Conservation (phyloP, 2,113 vertebrate genomes). For the Nycticryphes semicollaris region DNA sequence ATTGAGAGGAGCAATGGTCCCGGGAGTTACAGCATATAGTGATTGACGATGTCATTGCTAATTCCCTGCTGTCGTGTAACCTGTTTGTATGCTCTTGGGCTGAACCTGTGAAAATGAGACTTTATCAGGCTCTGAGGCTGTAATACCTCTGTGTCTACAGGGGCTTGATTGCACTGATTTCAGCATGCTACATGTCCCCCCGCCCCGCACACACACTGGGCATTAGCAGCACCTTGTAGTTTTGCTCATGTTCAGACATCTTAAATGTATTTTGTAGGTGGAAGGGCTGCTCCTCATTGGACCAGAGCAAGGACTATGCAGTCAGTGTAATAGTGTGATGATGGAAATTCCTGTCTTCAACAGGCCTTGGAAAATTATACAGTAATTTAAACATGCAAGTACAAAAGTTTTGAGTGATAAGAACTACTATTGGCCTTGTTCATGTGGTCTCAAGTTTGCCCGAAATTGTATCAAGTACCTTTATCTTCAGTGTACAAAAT, state of each 20-base stretch:
- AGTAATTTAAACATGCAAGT: background rate
- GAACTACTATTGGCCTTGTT: background rate
- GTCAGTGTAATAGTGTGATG: background rate
- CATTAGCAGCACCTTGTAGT: background rate
- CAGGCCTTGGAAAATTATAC: background rate
- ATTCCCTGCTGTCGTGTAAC: background rate
- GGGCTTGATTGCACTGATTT: background rate
- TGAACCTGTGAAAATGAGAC: background rate
- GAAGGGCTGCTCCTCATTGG: background rate
- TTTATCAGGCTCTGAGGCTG: background rate
- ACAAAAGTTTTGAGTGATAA: background rate
- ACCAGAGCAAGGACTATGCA: background rate
- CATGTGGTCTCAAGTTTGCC: background rate
- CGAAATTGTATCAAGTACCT: background rate
- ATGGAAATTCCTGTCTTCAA: background rate
- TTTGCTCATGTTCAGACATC: background rate
- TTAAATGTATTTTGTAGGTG: background rate
- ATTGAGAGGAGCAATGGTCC: background rate
- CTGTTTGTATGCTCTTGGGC: background rate
- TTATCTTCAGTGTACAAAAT: background rate
- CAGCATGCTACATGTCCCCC: too few species aligned
- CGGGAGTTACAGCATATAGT: background rate
- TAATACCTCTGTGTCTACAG: background rate
- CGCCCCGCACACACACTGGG: rapidly evolving
- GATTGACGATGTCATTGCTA: background rate